Evolutionary conservation across 2,888 invertebrate species (phyloP), one percentile per base, ranked within the genome.

Genomic region (Tricholauxania praeusta): DNA sequence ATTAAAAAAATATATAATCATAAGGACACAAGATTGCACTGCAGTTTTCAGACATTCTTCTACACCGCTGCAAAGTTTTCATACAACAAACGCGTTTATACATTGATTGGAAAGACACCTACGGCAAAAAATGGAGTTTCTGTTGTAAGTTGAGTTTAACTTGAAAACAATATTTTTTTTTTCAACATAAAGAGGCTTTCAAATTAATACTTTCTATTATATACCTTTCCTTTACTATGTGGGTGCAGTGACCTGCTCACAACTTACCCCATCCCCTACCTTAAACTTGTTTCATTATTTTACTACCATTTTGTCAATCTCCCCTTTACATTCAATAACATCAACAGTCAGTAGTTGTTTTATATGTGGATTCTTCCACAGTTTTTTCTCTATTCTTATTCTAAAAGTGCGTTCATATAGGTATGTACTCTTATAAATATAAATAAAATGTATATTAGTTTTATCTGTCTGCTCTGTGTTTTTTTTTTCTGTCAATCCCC

Each of bases 81-180:
- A 39, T 28, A 28, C 28, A 28, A 28, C 4, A 28, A 28, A 28
- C 28, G 28, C 28, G 28, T 28, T 28, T 28, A 28, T 28, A 28
- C 28, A 28, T 28, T 28, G 28, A 4, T 48, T 47, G 49, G 19
- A 48, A 47, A 17, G 64, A 49, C 51, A 12, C 48, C 55, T 73
- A 74, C 76, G 78, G 71, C 73, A 0, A 78, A 79, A 78, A 79
- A 86, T 86, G 86, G 87, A 87, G 79, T 86, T 86, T 83, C 83
- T 86, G 80, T 86, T 86, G 86, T 86, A 83, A 86, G 86, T 60
- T 47, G 39, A 17, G 39, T 7, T 39, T 39, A 8, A 2, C 2
- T 39, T 39, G 39, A 39, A 1, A 39, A 39, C 39, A 39, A 28
- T n/a, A n/a, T n/a, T n/a, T n/a, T 32, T 32, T 57, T 68, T 22